These are phyloP conservation scores for Argyresthia goedartella DNA, from an alignment of 2,888 invertebrate species.

Conservation along the genomic window DNA sequence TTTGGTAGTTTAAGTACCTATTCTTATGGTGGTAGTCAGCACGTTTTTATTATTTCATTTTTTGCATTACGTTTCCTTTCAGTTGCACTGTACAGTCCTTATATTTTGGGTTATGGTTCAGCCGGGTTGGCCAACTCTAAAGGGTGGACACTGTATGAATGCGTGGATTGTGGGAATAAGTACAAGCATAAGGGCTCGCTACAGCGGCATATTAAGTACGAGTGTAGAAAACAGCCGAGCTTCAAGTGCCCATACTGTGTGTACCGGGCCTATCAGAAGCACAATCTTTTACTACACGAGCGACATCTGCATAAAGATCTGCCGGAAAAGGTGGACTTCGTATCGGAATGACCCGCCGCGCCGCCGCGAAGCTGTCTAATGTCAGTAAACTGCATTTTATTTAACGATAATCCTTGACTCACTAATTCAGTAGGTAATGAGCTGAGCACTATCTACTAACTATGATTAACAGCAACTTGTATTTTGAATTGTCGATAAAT, in stretches of 20 bases:
- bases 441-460: too few relatives aligned
- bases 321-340: slow-evolving; percentile 67
- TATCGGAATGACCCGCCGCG: slow-evolving; percentile 59
- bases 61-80: slow-evolving; percentile 50
- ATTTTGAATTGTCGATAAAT: too few relatives aligned
- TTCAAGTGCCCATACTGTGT: slow-evolving; percentile 79
- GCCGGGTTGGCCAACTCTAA: slow-evolving; percentile 47
- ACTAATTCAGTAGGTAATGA: too few relatives aligned
- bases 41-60: slow-evolving; percentile 56
- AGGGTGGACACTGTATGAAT: slow-evolving; percentile 69
- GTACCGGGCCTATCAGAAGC: slow-evolving; percentile 77
- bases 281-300: slow-evolving; percentile 69
- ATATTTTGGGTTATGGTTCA: slow-evolving; percentile 66
- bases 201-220: slow-evolving; percentile 81
- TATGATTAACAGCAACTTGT: too few relatives aligned
- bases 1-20: slow-evolving; percentile 16
- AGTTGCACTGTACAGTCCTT: slow-evolving; percentile 70
- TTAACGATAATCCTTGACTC: too few relatives aligned
- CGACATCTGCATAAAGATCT: slow-evolving; percentile 66
- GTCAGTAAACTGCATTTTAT: slow-evolving; percentile 35
- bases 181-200: slow-evolving; percentile 86
- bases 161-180: slow-evolving; percentile 83
- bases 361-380: slow-evolving; percentile 17
- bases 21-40: slow-evolving; percentile 22
- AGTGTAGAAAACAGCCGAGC: slow-evolving; percentile 79